Evolutionary conservation across 2,888 invertebrate species (phyloP).

Genomic region (Hartigia nigra): DNA sequence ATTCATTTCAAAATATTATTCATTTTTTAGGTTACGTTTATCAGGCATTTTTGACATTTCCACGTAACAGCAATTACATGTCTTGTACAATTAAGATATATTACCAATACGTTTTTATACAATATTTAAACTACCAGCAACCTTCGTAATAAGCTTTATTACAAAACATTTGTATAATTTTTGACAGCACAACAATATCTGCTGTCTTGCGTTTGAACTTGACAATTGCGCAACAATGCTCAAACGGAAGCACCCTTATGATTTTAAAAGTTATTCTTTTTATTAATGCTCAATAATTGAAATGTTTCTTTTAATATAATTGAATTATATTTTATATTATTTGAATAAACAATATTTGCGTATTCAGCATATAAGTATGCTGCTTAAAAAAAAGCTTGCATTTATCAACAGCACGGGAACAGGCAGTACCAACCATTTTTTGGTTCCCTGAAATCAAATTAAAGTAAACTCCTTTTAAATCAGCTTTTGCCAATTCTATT

Average conservation of each 20-base stretch:
- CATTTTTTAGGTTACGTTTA: neutral
- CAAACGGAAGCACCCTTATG: no score
- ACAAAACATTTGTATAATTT: neutral
- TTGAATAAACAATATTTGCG: no score
- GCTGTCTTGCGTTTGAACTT: neutral
- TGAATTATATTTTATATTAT: no score
- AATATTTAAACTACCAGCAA: neutral
- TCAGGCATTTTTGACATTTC: neutral
- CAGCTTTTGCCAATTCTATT: neutral
- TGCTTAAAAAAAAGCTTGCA: neutral
- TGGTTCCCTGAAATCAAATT: neutral
- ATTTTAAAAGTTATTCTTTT: no score
- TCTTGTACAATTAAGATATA: neutral
- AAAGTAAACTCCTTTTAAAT: neutral
- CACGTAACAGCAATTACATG: neutral
- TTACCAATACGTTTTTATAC: neutral
- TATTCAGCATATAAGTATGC: neutral
- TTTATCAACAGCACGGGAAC: neutral
- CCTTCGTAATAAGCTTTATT: no score
- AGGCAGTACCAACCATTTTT: neutral
- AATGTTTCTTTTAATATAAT: no score
- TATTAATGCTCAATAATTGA: no score
- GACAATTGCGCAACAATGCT: neutral
- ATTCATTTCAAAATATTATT: neutral
- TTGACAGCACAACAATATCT: neutral